phyloP scores from a whole-genome alignment of 2,113 vertebrate genomes.

The Pica pica region DNA sequence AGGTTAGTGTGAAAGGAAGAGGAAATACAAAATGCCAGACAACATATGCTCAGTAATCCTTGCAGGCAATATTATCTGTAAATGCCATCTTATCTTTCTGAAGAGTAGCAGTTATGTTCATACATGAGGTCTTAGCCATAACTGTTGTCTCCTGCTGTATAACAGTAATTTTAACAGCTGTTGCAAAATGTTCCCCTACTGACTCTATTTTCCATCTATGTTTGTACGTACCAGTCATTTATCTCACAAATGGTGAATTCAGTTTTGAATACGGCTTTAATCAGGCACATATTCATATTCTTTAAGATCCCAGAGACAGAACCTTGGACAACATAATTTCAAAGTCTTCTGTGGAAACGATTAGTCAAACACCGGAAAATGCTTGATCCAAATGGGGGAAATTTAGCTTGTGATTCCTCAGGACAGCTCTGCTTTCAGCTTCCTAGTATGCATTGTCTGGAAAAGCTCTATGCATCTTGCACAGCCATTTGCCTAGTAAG shows the following conservation, averaged over 20 bases:
- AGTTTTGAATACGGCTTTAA: not conserved
- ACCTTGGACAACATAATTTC: not conserved
- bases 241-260: not conserved
- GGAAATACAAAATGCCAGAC: not conserved
- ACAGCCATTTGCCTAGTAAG: not conserved
- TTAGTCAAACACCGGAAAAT: not conserved
- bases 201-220: not conserved
- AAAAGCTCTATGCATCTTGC: not conserved
- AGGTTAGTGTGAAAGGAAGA: not conserved
- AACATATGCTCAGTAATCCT: not conserved
- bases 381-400: not conserved
- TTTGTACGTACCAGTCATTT: not conserved
- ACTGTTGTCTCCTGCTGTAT: not conserved
- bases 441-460: not conserved
- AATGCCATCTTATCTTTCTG: not conserved
- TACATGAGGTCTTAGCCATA: not conserved
- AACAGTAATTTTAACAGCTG: not conserved
- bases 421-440: not conserved
- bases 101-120: not conserved
- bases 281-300: not conserved
- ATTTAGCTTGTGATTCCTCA: not conserved
- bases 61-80: not conserved
- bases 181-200: not conserved
- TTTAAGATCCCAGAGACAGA: not conserved
- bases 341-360: not conserved